Percentiles rank a stretch among this genome's conserved stretches.
phyloP scores from a whole-genome alignment of 2,797 vertebrate species.

The Gorsachius magnificus region DNA sequence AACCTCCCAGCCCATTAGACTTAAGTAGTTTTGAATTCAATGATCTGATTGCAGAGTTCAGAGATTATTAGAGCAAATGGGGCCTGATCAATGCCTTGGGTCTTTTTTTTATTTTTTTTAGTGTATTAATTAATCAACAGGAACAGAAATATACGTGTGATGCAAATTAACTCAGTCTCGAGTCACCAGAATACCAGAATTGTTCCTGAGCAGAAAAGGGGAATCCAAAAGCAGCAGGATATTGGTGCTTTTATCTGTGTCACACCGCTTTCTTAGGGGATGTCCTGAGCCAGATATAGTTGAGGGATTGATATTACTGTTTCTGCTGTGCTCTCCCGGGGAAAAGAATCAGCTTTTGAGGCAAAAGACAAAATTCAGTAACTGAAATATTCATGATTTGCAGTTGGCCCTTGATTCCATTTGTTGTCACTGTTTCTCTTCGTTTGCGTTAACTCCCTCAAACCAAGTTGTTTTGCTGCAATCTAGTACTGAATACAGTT shows the following conservation, averaged over 20 bases:
- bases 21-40: conserved; percentile 2
- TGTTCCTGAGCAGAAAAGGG: background rate
- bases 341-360: background rate
- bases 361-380: background rate
- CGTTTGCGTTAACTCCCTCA: background rate
- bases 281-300: background rate
- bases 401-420: background rate
- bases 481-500: background rate
- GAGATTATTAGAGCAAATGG: conserved; percentile 1
- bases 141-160: conserved; percentile 14
- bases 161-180: background rate
- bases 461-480: background rate
- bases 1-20: background rate
- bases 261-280: background rate
- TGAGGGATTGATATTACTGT: background rate
- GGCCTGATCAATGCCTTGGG: conserved; percentile 1
- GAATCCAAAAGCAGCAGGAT: background rate
- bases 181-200: background rate
- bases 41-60: conserved; percentile 17
- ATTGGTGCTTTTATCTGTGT: background rate
- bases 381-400: background rate
- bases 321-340: background rate
- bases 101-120: background rate
- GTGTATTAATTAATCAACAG: conserved; percentile 26
- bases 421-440: background rate